Evolutionary conservation across 2,113 vertebrate species (phyloP).

Genomic region (Channa argus): DNA sequence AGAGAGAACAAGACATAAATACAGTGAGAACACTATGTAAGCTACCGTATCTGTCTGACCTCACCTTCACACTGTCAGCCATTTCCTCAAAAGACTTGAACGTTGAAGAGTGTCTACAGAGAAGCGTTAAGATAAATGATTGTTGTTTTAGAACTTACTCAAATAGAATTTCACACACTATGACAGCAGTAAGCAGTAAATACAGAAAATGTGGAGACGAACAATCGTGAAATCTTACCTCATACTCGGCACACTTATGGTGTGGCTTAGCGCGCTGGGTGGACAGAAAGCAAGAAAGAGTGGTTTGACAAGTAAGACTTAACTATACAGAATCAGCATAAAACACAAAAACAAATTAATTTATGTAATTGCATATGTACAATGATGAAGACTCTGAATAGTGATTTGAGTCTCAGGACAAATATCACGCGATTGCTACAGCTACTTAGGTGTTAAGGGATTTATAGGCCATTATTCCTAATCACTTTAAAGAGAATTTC

Average conservation of each 20-base stretch:
- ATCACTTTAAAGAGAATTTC: background rate
- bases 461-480: background rate
- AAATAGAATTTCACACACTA: background rate
- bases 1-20: constrained; percentile 20
- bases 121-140: constrained; percentile 5
- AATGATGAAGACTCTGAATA: background rate
- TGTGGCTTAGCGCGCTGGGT: constrained; percentile 89
- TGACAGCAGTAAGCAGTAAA: too few relatives aligned
- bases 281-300: constrained; percentile 43
- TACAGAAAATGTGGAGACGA: background rate
- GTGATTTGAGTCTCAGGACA: too few relatives aligned
- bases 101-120: constrained; percentile 91
- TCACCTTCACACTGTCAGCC: constrained; percentile 92
- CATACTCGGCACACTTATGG: constrained; percentile 96
- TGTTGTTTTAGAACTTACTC: background rate
- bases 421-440: too few relatives aligned
- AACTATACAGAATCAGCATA: too few relatives aligned
- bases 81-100: constrained; percentile 96
- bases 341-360: too few relatives aligned
- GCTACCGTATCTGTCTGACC: background rate
- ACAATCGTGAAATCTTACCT: constrained; percentile 86
- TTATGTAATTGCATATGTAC: too few relatives aligned
- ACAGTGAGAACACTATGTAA: background rate
- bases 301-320: background rate
- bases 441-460: background rate